Base-by-base conservation (phyloP, 2,888 invertebrate species). In the Tuberolachnus salignus region DNA sequence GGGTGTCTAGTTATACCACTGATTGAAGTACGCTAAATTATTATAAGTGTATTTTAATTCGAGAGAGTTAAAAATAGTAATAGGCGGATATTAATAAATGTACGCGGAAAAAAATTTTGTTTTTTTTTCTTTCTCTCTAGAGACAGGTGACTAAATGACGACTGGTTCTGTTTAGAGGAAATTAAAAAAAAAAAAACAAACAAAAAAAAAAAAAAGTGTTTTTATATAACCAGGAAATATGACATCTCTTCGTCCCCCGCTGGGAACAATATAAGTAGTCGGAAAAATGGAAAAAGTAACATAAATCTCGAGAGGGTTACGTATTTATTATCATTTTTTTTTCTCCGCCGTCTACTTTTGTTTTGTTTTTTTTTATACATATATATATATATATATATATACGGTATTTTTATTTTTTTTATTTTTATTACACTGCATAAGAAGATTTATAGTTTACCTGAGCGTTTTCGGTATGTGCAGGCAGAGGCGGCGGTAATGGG, bases 361-460 rank as follows among this genome's bases (percentile, higher is more conserved):
- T 69, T 61, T 61, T 46, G 42, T 66, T 66, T 42, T 53, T 55
- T 44, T 44, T 0, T 42, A 19, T 55, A 51, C 51, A 26, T 42
- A 75, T 75, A 74, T n/a, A 73, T 73, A n/a, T n/a, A 21, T 72
- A 23, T 21, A 11, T 49, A 73, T 73, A 53, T 73, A n/a, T n/a
- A n/a, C n/a, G n/a, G n/a, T n/a, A n/a, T n/a, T n/a, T 34, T 34
- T 34, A 4, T 34, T 19, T 71, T 16, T 67, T 23, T 80, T 51
- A 53, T 71, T 80, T 66, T 81, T 66, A 49, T 78, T 69, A 69
- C 59, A 23, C 69, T 59, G 42, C 69, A 69, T 69, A 78, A 78
- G 67, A 69, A 78, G 78, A 78, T 78, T 78, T 78, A 78, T 78
- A 78, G 78, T 69, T 78, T 78, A 78, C 78, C 78, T 78, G 78